Conservation (phyloP, 2,888 invertebrate species). For the Agrotis exclamationis region DNA sequence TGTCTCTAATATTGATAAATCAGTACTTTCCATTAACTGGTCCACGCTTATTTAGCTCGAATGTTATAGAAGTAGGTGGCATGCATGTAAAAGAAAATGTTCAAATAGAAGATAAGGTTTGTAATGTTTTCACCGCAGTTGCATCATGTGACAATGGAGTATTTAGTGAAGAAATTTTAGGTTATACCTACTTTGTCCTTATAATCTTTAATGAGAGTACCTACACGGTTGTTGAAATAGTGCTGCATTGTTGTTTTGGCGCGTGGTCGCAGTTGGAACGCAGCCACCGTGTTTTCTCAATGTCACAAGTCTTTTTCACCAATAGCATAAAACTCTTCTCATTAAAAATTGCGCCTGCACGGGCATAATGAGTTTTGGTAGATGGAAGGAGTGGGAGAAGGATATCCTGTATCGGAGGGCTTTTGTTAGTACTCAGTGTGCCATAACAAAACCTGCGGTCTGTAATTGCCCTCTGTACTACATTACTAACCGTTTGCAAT, state of each 20-base stretch:
- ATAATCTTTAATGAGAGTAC: not conserved
- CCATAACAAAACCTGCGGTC: not conserved
- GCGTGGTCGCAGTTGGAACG: not conserved
- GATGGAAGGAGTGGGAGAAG: not conserved
- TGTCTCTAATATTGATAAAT: conserved; percentile 79
- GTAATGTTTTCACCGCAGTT: not conserved
- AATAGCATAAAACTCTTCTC: no score
- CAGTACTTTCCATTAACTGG: conserved; percentile 89
- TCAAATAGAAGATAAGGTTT: conserved; percentile 37
- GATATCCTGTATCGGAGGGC: not conserved
- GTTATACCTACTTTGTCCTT: no score
- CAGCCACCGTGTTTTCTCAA: not conserved
- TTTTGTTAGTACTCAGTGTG: not conserved
- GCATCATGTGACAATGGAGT: not conserved
- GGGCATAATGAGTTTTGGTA: not conserved
- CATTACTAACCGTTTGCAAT: not conserved
- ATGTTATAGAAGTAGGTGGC: conserved; percentile 90
- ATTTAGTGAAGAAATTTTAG: not conserved
- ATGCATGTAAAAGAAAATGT: conserved; percentile 36
- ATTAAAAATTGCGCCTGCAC: no score
- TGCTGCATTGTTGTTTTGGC: not conserved
- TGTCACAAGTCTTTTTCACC: not conserved
- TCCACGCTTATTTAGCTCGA: conserved; percentile 83
- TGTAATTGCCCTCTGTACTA: not conserved
- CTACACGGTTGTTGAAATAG: not conserved